phyloP scores from a whole-genome alignment of 2,888 invertebrate species.

The Escarpia spicata region DNA sequence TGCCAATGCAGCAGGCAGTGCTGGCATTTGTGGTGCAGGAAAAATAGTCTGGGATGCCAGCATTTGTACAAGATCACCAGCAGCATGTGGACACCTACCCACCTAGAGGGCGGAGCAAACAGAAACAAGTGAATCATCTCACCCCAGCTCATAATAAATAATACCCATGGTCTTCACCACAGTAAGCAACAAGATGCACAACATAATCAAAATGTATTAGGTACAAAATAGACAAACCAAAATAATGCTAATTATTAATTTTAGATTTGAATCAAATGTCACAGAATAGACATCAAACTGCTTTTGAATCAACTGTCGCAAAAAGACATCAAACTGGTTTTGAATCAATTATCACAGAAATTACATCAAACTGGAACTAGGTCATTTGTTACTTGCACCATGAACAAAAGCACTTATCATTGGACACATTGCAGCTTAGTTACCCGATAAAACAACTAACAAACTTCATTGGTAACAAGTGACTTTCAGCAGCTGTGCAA shows the following conservation, averaged over 20 bases:
- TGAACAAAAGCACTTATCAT: not conserved
- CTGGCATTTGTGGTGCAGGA: not conserved
- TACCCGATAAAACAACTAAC: not conserved
- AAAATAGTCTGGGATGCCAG: constrained; percentile 6
- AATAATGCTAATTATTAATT: not conserved
- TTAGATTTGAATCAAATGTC: not conserved
- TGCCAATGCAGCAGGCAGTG: not conserved
- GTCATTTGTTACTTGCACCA: not conserved
- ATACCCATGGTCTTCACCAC: not conserved
- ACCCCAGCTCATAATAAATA: not conserved
- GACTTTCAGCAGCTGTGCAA: not conserved
- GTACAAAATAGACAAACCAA: not conserved
- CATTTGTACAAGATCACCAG: constrained; percentile 11
- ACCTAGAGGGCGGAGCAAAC: constrained; percentile 1
- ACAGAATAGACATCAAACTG: not conserved
- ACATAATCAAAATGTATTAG: constrained; percentile 1
- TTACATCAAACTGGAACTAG: not conserved
- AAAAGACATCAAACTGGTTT: not conserved
- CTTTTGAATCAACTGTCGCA: not conserved
- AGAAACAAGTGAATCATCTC: not conserved
- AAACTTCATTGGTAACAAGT: not conserved
- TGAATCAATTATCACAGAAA: not conserved
- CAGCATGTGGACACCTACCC: constrained; percentile 6
- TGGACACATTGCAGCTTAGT: not conserved
- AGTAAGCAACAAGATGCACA: not conserved